Evolutionary conservation across 2,797 vertebrate genomes (phyloP).

Genomic region (Manis javanica): DNA sequence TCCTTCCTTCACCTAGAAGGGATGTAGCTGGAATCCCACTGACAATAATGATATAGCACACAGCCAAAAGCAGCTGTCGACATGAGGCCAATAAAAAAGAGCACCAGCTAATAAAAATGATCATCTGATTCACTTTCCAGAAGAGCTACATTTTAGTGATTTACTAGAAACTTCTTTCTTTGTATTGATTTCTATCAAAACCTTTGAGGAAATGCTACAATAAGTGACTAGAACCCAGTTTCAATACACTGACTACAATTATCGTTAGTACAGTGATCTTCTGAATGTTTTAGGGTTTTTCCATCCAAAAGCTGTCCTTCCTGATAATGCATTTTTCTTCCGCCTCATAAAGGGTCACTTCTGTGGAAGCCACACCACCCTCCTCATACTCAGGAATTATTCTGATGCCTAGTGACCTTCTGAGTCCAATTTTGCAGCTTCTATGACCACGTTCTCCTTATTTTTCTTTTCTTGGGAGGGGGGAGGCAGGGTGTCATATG

Average conservation of each 20-base stretch:
- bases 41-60: not conserved
- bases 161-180: conserved; percentile 5
- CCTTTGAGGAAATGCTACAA: not conserved
- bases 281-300: not conserved
- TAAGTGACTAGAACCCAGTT: not conserved
- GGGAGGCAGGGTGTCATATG: not conserved
- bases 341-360: not conserved
- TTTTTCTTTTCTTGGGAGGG: not conserved
- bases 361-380: not conserved
- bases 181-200: not conserved
- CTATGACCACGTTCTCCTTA: not conserved
- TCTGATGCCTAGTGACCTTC: not conserved
- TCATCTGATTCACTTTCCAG: not conserved
- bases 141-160: not conserved
- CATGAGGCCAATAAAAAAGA: not conserved
- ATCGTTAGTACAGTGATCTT: not conserved
- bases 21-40: not conserved
- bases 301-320: not conserved
- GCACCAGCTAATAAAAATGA: not conserved
- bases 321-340: not conserved
- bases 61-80: not conserved
- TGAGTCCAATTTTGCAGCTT: not conserved
- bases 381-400: not conserved
- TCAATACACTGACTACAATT: not conserved
- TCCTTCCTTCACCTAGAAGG: not conserved